Conservation (phyloP, 2,797 vertebrate genomes). For the Tokudaia muenninki region DNA sequence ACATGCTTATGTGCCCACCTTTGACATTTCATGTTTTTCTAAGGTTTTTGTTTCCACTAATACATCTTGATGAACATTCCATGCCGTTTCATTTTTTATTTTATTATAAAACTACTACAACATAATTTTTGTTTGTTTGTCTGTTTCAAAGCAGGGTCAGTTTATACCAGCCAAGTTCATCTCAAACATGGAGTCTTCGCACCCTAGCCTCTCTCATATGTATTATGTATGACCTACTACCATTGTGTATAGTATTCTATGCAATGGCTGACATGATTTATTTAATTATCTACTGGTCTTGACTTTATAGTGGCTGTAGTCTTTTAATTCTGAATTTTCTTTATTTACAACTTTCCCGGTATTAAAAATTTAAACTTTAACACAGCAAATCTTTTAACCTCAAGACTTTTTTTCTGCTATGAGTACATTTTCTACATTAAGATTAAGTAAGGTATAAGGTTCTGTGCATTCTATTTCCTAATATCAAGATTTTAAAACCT, state of each 20-base stretch:
- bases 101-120: background rate
- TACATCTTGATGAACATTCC: background rate
- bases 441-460: background rate
- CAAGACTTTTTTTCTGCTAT: background rate
- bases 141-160: background rate
- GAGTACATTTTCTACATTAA: background rate
- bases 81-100: background rate
- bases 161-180: background rate
- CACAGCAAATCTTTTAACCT: conserved; percentile 6
- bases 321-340: conserved; percentile 29
- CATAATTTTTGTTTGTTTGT: background rate
- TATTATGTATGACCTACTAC: background rate
- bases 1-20: background rate
- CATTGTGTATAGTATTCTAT: background rate
- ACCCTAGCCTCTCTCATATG: background rate
- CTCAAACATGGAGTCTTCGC: background rate
- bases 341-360: background rate
- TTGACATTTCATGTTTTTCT: background rate
- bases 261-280: background rate
- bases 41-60: conserved; percentile 2
- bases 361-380: conserved; percentile 31
- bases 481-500: background rate
- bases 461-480: background rate
- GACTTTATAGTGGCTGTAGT: background rate
- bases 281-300: background rate